Base-by-base conservation (phyloP, 2,888 invertebrate species). In the Epistrophe grossulariae region DNA sequence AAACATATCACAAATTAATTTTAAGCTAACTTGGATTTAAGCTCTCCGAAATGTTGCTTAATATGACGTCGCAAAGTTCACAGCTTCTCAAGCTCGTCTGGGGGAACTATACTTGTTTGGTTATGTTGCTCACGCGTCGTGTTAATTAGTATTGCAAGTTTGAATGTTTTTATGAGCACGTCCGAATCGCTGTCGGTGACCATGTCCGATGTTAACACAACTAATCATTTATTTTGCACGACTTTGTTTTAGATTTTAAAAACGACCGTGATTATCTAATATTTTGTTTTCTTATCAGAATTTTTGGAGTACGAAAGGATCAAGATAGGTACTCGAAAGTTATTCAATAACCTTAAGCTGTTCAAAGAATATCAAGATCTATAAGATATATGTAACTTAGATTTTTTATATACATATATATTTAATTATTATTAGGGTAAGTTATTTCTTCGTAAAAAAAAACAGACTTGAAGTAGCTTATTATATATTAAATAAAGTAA, bases 211-310 rank as follows among this genome's bases (percentile, higher is more conserved):
- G 52, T 68, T 59, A 45, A 40, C n/a, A 38, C 35, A 66, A 40
- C 19, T 81, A n/a, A 76, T 19, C 35, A 60, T 78, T 28, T 2
- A 17, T 28, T 52, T 60, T 72, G 31, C 17, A 50, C 17, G 40
- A 60, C 72, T 24, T 78, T 82, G 45, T 35, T 72, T 43, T n/a
- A 1, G 17, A 2, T 72, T 45, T 19, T 10, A 43, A 9, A n/a
- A 60, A 38, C 38, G n/a, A 62, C 11, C 6, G 13, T 68, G 52
- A 71, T 76, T 71, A 79, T 84, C 55, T 55, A 57, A 70, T 70
- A 28, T 70, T 80, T 72, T 38, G 24, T 50, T 68, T 57, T 71
- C 43, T 66, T 84, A 79, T 84, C 79, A 45, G 1, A 15, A 35
- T n/a, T 62, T 73, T n/a, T 59, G 28, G 17, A 77, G 70, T 38